These are phyloP conservation scores for Drosophila orosa DNA, from an alignment of 1,140 invertebrate genomes.

Conservation along the genomic window DNA sequence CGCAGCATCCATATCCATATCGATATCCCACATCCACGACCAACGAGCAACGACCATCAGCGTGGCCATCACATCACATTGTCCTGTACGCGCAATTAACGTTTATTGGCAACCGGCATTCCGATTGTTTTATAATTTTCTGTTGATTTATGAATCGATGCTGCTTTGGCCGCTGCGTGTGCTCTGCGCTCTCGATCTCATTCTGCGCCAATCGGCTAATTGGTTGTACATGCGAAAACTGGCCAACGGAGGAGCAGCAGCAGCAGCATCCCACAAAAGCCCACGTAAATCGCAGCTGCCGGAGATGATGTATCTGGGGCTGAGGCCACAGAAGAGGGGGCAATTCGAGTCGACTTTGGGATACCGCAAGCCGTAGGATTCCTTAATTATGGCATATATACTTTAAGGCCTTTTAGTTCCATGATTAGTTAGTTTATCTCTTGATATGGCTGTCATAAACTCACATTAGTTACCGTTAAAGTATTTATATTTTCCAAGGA, in stretches of 20 bases:
- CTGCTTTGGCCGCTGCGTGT: slow-evolving; percentile 32
- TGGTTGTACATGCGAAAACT: slow-evolving; percentile 52
- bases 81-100: slow-evolving; percentile 57
- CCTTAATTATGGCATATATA: not conserved
- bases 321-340: not conserved
- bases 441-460: not conserved
- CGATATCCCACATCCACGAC: slow-evolving; percentile 26
- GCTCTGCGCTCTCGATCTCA: slow-evolving; percentile 24
- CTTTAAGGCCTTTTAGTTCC: not conserved
- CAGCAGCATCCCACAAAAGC: slow-evolving; percentile 16
- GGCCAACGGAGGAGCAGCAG: not conserved
- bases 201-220: slow-evolving; percentile 64
- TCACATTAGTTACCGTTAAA: not conserved
- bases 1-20: slow-evolving; percentile 23
- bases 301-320: slow-evolving; percentile 28
- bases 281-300: slow-evolving; percentile 41
- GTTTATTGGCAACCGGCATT: slow-evolving; percentile 43
- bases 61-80: slow-evolving; percentile 53
- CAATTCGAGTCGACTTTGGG: not conserved
- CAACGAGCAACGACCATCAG: not conserved
- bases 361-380: slow-evolving; percentile 13
- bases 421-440: not conserved
- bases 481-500: not conserved
- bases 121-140: slow-evolving; percentile 74
- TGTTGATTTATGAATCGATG: slow-evolving; percentile 60